Evolutionary conservation across 1,140 invertebrate species (phyloP), one percentile per base, ranked within the genome.

Genomic region (Camponotus pennsylvanicus): DNA sequence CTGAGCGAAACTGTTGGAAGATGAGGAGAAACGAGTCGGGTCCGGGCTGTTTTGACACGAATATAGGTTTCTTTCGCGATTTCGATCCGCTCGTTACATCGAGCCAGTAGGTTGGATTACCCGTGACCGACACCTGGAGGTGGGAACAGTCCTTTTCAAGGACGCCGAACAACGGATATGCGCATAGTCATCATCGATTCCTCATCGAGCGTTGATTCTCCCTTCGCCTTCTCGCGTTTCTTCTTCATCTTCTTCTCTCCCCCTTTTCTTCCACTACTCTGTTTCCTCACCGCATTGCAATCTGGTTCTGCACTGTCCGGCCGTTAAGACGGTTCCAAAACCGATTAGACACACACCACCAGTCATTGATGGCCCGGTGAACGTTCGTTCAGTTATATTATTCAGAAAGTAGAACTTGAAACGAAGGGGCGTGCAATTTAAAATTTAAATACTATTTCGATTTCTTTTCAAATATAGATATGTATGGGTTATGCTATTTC

Each of bases 101-200:
- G 80, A 82, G 79, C 86, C 91, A 93, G 92, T 93, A 91, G 91
- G 71, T 90, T 86, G 91, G 92, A 94, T 94, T 90, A 92, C 86
- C 91, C 94, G 93, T 95, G 94, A 95, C 94, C 93, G 91, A 95
- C 92, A 94, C 92, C 93, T 93, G 93, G 89, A 92, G 91, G 79
- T 83, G 79, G 90, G 91, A 93, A 86, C 89, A 91, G 84, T 92
- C 88, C 87, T 82, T 87, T 93, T 91, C 92, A 93, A 94, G 93
- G 93, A 93, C 91, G 91, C 90, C 91, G 91, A 90, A 91, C 91
- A 85, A 92, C 87, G 83, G 90, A 93, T 94, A 93, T 92, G 85
- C 89, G 94, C 94, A 84, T 73, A 91, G 93, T 94, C 94, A 94
- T 94, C 93, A 88, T 93, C 92, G 89, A 90, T 92, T 91, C 92